Conservation (phyloP, 2,888 invertebrate genomes). For the Drosophila cognata region DNA sequence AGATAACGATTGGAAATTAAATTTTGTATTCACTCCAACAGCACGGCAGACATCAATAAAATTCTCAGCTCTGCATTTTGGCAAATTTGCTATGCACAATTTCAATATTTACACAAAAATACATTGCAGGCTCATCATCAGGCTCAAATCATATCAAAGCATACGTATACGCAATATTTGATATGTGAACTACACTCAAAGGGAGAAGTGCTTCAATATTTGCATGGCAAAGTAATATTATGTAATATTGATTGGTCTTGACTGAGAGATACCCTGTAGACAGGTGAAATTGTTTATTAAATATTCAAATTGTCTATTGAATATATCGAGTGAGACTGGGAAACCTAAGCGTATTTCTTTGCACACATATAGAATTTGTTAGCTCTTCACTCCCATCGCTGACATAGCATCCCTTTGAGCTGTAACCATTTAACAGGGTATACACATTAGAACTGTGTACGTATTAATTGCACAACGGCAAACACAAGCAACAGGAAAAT, state of each 20-base stretch:
- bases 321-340: not conserved
- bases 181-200: conserved; percentile 38
- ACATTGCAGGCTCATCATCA: conserved; percentile 26
- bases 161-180: conserved; percentile 53
- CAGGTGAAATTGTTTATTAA: not conserved
- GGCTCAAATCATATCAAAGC: conserved; percentile 28
- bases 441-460: not conserved
- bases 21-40: conserved; percentile 54
- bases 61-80: conserved; percentile 39
- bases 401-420: not conserved
- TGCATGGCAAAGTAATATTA: not conserved
- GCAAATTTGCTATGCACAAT: conserved; percentile 49
- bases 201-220: not conserved
- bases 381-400: not conserved
- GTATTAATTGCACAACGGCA: not conserved
- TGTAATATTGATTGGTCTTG: too few species aligned
- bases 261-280: not conserved
- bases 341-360: not conserved
- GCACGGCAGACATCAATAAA: conserved; percentile 63
- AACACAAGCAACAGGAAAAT: not conserved
- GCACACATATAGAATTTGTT: not conserved
- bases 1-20: conserved; percentile 31
- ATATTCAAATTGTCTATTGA: not conserved
- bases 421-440: not conserved
- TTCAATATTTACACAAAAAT: conserved; percentile 53